These are phyloP conservation scores for Nomada flava DNA, from an alignment of 2,888 invertebrate genomes.

Conservation along the genomic window DNA sequence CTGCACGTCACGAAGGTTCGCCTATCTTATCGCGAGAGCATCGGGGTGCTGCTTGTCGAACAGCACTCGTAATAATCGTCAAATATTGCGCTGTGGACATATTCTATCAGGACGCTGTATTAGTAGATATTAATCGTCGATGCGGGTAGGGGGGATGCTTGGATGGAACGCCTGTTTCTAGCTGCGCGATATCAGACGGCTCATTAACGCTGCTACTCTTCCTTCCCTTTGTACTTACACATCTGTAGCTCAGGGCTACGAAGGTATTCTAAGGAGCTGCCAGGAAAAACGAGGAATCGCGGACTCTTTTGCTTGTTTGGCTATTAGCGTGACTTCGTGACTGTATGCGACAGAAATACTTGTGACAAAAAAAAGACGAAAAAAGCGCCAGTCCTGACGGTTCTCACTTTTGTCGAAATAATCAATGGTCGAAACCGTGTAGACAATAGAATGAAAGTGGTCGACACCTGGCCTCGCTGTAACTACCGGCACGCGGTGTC, in stretches of 20 bases:
- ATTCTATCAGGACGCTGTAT: background rate
- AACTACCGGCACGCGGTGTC: constrained; percentile 30
- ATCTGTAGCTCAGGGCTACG: constrained; percentile 15
- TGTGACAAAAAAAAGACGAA: too few relatives aligned
- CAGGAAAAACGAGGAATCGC: constrained; percentile 19
- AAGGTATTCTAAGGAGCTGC: constrained; percentile 12
- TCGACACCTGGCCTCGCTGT: background rate
- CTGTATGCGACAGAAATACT: constrained; percentile 22
- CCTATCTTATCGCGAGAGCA: constrained; percentile 17
- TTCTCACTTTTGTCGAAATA: constrained; percentile 15
- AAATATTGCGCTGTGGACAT: too few relatives aligned
- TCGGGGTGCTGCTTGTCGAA: background rate
- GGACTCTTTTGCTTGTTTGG: constrained; percentile 12
- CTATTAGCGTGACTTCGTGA: constrained; percentile 25
- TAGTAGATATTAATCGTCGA: constrained; percentile 6
- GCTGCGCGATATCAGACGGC: constrained; percentile 15
- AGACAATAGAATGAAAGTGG: too few relatives aligned
- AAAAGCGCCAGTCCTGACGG: background rate
- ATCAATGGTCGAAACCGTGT: too few relatives aligned
- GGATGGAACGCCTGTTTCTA: constrained; percentile 1
- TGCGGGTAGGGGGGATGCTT: background rate
- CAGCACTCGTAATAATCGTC: background rate
- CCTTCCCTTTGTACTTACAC: constrained; percentile 1
- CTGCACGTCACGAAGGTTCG: constrained; percentile 12
- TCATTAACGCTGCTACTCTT: background rate